phyloP scores from a whole-genome alignment of 2,113 vertebrate species.

The Electrona antarctica region DNA sequence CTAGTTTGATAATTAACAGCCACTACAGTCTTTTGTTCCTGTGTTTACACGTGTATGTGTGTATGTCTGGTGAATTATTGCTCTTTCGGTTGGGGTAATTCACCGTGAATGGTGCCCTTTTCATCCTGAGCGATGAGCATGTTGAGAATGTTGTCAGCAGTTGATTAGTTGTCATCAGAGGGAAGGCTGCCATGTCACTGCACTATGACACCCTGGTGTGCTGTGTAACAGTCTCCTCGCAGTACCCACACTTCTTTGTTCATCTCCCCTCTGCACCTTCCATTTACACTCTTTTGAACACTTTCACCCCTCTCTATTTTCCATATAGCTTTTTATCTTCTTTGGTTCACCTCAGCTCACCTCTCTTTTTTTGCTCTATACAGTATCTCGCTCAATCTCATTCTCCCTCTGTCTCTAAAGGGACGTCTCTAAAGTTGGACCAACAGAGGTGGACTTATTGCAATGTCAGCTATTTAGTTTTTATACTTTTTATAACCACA shows the following conservation, averaged over 20 bases:
- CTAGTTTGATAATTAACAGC: not conserved
- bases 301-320: conserved; percentile 4
- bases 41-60: not conserved
- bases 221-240: not conserved
- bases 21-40: not conserved
- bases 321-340: not conserved
- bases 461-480: conserved; percentile 32
- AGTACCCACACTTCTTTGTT: not conserved
- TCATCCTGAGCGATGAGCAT: not conserved
- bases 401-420: not conserved
- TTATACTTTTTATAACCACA: not conserved
- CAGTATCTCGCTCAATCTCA: not conserved
- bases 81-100: not conserved
- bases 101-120: not conserved
- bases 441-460: conserved; percentile 23
- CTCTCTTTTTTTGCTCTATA: conserved; percentile 2
- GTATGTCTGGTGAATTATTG: not conserved
- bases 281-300: conserved; percentile 1
- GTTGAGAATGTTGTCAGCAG: not conserved
- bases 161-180: conserved; percentile 14
- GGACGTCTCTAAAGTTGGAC: conserved; percentile 3
- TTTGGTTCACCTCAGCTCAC: conserved; percentile 14
- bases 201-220: not conserved
- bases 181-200: conserved; percentile 7
- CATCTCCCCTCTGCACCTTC: not conserved